Evolutionary conservation across 2,888 invertebrate species (phyloP).

Genomic region (Dolomedes plantarius): DNA sequence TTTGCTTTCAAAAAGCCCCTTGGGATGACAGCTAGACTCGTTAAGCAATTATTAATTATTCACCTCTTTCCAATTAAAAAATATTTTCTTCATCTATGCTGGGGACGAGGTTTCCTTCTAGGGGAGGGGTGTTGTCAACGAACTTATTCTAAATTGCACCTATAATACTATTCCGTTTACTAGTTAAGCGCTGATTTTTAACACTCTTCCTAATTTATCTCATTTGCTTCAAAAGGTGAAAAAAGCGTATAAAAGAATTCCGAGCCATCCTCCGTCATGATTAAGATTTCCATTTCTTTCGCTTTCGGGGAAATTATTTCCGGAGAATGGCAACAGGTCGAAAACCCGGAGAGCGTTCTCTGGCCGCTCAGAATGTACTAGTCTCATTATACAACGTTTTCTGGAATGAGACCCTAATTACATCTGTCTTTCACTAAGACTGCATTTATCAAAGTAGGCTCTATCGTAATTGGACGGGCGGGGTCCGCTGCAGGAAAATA

Average conservation of each 20-base stretch:
- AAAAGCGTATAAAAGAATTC: neutral
- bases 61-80: too few species aligned
- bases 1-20: too few species aligned
- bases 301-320: neutral
- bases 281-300: neutral
- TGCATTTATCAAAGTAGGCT: neutral
- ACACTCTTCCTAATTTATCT: neutral
- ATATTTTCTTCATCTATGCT: too few species aligned
- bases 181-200: neutral
- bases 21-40: too few species aligned
- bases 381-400: neutral
- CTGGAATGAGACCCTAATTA: neutral
- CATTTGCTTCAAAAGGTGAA: neutral
- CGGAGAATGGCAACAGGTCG: slow-evolving; percentile 12
- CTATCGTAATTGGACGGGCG: slow-evolving; percentile 2
- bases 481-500: neutral
- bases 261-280: neutral
- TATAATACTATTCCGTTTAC: neutral
- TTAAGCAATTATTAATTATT: too few species aligned
- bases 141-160: neutral
- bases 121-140: too few species aligned
- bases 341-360: neutral
- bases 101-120: too few species aligned
- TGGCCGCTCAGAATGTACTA: neutral
- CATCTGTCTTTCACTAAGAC: neutral